Conservation (phyloP, 2,888 invertebrate species). For the Anaspis maculata region DNA sequence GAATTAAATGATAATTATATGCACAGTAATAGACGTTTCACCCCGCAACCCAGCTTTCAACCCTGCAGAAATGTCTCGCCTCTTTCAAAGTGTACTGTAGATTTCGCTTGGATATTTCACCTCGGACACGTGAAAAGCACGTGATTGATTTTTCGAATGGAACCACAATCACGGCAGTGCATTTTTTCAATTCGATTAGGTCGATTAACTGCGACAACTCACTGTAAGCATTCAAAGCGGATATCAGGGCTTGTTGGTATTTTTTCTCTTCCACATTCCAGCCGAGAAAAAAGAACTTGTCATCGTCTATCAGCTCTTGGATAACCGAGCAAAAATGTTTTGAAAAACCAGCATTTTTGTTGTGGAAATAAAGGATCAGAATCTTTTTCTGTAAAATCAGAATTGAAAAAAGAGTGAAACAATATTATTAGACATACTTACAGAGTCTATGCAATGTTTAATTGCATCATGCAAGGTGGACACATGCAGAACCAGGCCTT, state of each 20-base stretch:
- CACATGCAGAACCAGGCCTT: background rate
- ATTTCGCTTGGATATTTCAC: no score
- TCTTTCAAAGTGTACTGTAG: no score
- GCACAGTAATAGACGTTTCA: no score
- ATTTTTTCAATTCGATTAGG: no score
- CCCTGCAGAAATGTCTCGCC: no score
- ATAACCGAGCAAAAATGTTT: background rate
- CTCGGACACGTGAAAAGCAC: no score
- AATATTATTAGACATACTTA: background rate
- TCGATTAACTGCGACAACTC: no score
- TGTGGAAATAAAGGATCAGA: background rate
- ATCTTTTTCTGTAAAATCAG: background rate
- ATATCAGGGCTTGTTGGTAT: conserved; percentile 6
- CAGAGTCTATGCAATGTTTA: background rate
- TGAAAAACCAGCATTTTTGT: background rate
- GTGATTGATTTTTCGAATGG: no score
- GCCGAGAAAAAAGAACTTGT: background rate
- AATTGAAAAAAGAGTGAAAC: no score
- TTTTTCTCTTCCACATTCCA: background rate
- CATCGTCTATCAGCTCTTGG: background rate
- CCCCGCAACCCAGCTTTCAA: no score
- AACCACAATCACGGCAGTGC: no score
- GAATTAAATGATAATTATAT: no score
- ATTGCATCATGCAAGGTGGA: background rate
- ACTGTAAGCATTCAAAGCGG: conserved; percentile 5